Conservation (phyloP, 2,797 vertebrate species). For the Acanthurus tractus region DNA sequence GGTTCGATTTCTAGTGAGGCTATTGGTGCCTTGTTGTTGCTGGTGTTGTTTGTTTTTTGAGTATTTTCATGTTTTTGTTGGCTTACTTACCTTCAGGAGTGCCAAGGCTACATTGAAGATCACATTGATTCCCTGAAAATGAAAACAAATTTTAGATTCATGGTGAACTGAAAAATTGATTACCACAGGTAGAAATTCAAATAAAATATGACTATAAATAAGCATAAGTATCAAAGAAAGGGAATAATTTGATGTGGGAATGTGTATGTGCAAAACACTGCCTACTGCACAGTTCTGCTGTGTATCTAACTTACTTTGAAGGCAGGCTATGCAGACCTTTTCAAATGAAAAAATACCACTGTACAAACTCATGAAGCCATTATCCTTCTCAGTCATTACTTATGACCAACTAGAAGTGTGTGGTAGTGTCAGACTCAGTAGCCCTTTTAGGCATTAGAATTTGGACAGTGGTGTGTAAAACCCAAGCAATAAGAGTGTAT, state of each 20-base stretch:
- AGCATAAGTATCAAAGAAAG: background rate
- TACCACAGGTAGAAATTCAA: background rate
- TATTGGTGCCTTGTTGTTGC: background rate
- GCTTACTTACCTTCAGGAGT: conserved; percentile 91
- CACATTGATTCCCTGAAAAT: conserved; percentile 95
- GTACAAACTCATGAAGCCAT: too few relatives aligned
- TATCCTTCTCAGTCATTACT: too few relatives aligned
- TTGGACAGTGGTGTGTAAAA: too few relatives aligned
- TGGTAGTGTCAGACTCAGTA: too few relatives aligned
- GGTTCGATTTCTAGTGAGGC: conserved; percentile 40
- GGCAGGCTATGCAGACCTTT: too few relatives aligned
- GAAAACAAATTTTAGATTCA: background rate
- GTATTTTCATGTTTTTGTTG: background rate
- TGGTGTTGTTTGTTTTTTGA: background rate
- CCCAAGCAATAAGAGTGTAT: too few relatives aligned
- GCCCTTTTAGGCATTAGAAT: too few relatives aligned
- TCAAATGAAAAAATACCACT: too few relatives aligned
- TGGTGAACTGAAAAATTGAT: background rate
- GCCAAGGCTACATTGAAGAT: conserved; percentile 98
- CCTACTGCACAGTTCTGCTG: background rate
- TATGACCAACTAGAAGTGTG: too few relatives aligned
- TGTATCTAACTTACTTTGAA: background rate
- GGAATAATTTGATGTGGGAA: background rate
- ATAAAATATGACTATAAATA: background rate
- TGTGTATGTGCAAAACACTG: background rate